Conservation (phyloP, 1,140 invertebrate species). For the Drosophila lacertosa region DNA sequence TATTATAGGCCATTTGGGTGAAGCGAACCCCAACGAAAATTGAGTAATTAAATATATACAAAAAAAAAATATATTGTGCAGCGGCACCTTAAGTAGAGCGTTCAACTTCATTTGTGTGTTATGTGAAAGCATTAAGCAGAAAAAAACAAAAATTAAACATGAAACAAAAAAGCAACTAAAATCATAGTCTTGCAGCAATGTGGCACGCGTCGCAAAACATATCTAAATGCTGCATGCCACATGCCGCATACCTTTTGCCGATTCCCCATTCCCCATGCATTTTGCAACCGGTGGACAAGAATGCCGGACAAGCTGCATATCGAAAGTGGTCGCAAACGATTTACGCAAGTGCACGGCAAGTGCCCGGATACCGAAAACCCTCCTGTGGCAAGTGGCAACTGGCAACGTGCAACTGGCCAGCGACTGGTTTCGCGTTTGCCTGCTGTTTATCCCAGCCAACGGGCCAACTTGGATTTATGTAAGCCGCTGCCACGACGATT, state of each 20-base stretch:
- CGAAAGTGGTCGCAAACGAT: slow-evolving; percentile 34
- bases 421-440: slow-evolving; percentile 50
- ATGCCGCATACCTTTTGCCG: background rate
- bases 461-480: slow-evolving; percentile 56
- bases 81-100: slow-evolving; percentile 60
- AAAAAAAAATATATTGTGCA: slow-evolving; percentile 34
- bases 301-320: slow-evolving; percentile 21
- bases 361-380: slow-evolving; percentile 16
- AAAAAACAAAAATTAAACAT: background rate
- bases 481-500: slow-evolving; percentile 43
- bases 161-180: background rate
- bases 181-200: slow-evolving; percentile 18
- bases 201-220: slow-evolving; percentile 45
- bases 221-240: background rate
- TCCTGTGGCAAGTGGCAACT: slow-evolving; percentile 8
- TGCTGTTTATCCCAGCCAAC: slow-evolving; percentile 33
- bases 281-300: slow-evolving; percentile 19
- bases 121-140: slow-evolving; percentile 43
- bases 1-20: slow-evolving; percentile 11
- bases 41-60: slow-evolving; percentile 59
- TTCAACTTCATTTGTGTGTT: slow-evolving; percentile 45
- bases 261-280: slow-evolving; percentile 3
- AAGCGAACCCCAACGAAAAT: slow-evolving; percentile 30
- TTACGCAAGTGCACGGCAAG: slow-evolving; percentile 43
- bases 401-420: slow-evolving; percentile 25